Conservation (phyloP, 1,140 invertebrate species). For the Trichoplusia ni region DNA sequence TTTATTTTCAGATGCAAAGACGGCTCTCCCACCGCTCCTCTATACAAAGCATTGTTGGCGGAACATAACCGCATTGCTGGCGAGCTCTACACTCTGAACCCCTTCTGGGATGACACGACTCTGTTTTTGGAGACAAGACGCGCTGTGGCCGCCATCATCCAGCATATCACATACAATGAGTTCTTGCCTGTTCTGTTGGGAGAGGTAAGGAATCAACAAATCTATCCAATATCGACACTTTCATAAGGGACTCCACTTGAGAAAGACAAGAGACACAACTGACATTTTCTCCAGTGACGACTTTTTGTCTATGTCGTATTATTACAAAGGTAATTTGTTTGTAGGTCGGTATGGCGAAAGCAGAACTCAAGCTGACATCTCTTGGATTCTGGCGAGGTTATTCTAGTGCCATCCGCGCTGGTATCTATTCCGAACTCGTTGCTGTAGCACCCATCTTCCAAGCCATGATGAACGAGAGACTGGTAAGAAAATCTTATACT, state of each 20-base stretch:
- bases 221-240: no score
- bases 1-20: slow-evolving; percentile 69
- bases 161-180: slow-evolving; percentile 93
- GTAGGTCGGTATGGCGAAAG: slow-evolving; percentile 85
- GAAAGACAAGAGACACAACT: no score
- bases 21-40: slow-evolving; percentile 66
- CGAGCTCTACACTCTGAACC: slow-evolving; percentile 87
- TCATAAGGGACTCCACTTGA: no score
- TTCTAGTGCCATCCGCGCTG: slow-evolving; percentile 90
- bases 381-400: slow-evolving; percentile 89
- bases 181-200: slow-evolving; percentile 91
- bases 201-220: slow-evolving; percentile 75
- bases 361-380: slow-evolving; percentile 84
- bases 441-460: slow-evolving; percentile 89
- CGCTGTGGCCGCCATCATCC: slow-evolving; percentile 90
- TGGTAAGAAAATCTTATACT: slow-evolving; percentile 80
- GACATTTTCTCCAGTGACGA: no score
- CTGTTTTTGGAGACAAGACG: slow-evolving; percentile 90
- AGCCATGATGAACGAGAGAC: slow-evolving; percentile 86
- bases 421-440: slow-evolving; percentile 88
- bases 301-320: slow-evolving; percentile 5
- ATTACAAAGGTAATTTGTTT: slow-evolving; percentile 27
- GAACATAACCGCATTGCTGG: slow-evolving; percentile 94
- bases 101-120: slow-evolving; percentile 92
- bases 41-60: slow-evolving; percentile 86